Evolutionary conservation across 2,888 invertebrate species (phyloP).

Genomic region (Acrocyrtus sp.): DNA sequence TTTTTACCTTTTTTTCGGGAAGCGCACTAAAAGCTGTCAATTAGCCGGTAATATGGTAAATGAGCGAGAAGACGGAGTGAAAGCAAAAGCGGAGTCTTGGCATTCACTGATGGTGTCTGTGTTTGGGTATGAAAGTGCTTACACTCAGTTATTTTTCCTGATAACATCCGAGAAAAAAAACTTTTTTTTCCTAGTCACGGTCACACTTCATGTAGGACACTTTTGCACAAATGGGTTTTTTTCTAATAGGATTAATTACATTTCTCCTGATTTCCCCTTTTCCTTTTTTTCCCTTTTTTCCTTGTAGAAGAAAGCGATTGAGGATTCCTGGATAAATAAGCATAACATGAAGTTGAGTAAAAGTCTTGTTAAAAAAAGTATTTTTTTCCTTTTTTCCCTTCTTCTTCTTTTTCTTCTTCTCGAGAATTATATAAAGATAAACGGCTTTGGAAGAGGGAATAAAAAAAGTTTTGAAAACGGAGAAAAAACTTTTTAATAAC

Average conservation of each 20-base stretch:
- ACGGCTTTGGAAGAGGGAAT: no score
- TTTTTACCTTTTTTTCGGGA: slow-evolving; percentile 3
- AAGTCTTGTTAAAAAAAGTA: no score
- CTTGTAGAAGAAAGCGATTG: no score
- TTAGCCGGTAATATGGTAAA: slow-evolving; percentile 43
- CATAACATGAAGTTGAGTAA: no score
- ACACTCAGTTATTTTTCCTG: no score
- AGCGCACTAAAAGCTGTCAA: slow-evolving; percentile 41
- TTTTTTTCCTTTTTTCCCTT: no score
- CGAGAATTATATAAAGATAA: slow-evolving; percentile 28
- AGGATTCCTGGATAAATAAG: no score
- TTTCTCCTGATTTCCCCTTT: slow-evolving; percentile 10
- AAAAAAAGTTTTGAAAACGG: slow-evolving; percentile 9
- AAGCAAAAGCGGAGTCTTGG: background rate
- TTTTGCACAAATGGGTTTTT: slow-evolving; percentile 26
- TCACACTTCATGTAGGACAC: background rate
- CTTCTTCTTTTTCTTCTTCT: background rate
- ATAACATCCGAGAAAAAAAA: no score
- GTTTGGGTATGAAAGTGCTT: no score
- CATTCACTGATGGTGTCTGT: background rate
- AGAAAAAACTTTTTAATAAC: slow-evolving; percentile 16
- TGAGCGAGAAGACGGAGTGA: slow-evolving; percentile 21
- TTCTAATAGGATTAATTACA: slow-evolving; percentile 36
- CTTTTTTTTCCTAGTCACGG: no score
- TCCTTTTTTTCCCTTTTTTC: background rate